phyloP scores from a whole-genome alignment of 2,113 vertebrate genomes.

The Eupsittula cactorum region DNA sequence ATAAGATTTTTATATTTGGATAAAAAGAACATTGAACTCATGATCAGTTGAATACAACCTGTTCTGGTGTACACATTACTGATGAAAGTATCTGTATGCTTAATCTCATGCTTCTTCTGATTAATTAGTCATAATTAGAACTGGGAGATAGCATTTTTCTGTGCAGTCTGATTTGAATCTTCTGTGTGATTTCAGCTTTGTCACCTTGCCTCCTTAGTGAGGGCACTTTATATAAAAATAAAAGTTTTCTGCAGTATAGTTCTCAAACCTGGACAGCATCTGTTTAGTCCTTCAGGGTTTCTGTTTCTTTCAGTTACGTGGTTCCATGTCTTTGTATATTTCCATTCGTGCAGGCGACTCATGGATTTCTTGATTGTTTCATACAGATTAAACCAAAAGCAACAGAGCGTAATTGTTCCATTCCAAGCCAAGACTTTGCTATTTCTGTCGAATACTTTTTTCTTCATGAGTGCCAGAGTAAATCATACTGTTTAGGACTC shows the following conservation, averaged over 20 bases:
- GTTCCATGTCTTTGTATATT: background rate
- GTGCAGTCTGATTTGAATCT: background rate
- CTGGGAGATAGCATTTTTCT: background rate
- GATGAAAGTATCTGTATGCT: background rate
- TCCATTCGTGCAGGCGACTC: background rate
- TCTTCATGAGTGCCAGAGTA: background rate
- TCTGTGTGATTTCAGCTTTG: background rate
- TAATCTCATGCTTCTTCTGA: background rate
- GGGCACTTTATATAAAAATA: background rate
- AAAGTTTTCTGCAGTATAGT: background rate
- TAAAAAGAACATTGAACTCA: background rate
- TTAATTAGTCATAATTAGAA: background rate
- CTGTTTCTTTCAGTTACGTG: background rate
- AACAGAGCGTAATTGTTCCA: background rate
- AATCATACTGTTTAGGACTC: background rate
- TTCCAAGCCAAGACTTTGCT: background rate
- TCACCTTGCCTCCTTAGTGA: background rate
- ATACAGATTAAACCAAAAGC: background rate
- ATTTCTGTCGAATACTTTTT: background rate
- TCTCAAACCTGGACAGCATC: background rate
- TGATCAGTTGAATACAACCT: background rate
- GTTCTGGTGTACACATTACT: background rate
- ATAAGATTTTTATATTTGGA: constrained; percentile 8
- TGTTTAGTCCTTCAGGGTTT: background rate
- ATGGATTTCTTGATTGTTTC: background rate